Evolutionary conservation across 2,113 vertebrate genomes (phyloP).

Genomic region (Trochalopteron elliotii): DNA sequence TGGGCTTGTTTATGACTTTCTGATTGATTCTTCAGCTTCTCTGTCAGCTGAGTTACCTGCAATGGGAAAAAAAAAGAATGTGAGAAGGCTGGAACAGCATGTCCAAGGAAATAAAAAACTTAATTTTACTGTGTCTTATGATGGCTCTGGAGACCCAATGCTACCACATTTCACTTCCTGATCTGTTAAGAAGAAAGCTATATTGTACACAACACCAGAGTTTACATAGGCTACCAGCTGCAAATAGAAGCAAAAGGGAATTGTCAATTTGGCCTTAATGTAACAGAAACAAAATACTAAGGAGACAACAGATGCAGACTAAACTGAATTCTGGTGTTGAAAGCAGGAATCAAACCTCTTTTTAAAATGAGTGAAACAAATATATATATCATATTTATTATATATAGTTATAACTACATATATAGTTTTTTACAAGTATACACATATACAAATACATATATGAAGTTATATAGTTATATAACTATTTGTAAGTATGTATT

Average conservation of each 20-base stretch:
- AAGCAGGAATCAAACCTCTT: not conserved
- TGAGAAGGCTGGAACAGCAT: not conserved
- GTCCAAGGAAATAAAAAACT: not conserved
- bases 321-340: not conserved
- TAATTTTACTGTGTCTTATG: not conserved
- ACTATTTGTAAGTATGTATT: not conserved
- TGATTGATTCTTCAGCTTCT: constrained; percentile 97
- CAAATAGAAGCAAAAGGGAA: not conserved
- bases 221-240: not conserved
- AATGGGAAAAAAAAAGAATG: not conserved
- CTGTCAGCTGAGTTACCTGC: constrained; percentile 90
- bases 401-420: not conserved
- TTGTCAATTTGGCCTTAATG: not conserved
- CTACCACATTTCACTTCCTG: not conserved
- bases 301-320: not conserved
- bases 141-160: not conserved
- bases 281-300: not conserved
- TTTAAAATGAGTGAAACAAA: not conserved
- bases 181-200: not conserved
- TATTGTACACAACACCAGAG: not conserved
- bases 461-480: not conserved
- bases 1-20: constrained; percentile 98
- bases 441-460: not conserved
- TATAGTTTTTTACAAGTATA: not conserved
- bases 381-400: not conserved